phyloP scores from a whole-genome alignment of 2,113 vertebrate species.

The Vombatus ursinus region DNA sequence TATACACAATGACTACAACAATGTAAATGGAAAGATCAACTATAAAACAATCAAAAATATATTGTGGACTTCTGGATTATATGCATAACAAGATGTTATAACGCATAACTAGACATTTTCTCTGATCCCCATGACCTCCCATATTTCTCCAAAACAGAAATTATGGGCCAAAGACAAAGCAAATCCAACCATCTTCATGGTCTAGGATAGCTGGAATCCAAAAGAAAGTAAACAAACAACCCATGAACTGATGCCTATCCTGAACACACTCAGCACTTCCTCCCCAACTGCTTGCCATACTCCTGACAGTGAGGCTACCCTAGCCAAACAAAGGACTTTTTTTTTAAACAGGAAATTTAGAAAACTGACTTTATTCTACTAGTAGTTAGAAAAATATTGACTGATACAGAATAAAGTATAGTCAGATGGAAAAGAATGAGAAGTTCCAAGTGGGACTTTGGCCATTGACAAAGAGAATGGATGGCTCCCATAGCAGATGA shows the following conservation, averaged over 20 bases:
- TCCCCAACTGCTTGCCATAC: not conserved
- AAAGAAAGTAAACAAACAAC: not conserved
- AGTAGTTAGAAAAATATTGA: conserved; percentile 87
- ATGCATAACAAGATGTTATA: not conserved
- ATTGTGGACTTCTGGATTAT: no score
- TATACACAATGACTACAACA: not conserved
- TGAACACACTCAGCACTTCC: not conserved
- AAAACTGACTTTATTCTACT: conserved; percentile 90
- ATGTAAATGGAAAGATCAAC: not conserved
- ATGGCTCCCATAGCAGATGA: conserved; percentile 63
- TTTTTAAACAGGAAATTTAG: conserved; percentile 69
- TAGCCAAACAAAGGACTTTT: not conserved
- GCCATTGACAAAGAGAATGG: conserved; percentile 69
- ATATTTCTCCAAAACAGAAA: not conserved
- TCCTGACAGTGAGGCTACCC: not conserved
- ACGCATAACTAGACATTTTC: not conserved
- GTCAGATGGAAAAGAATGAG: conserved; percentile 85
- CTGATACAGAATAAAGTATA: conserved; percentile 87
- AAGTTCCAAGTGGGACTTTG: conserved; percentile 80
- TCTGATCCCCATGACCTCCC: not conserved
- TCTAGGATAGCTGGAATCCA: not conserved
- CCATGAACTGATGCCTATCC: not conserved
- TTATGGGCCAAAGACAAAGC: not conserved
- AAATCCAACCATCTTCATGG: not conserved
- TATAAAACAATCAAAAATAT: not conserved